phyloP scores from a whole-genome alignment of 2,797 vertebrate species.

The Sardinella longiceps region DNA sequence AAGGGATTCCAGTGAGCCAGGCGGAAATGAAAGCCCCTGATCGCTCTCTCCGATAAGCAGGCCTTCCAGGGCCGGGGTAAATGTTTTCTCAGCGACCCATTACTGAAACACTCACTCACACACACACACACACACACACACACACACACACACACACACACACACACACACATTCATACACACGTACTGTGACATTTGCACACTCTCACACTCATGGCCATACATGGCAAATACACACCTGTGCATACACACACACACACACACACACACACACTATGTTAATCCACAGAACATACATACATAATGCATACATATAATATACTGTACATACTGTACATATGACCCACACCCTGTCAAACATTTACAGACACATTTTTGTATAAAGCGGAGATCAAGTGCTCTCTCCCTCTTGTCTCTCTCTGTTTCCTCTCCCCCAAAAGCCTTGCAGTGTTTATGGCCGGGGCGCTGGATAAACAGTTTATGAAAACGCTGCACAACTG shows the following conservation, averaged over 20 bases:
- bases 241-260: not conserved
- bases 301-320: not conserved
- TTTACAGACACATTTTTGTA: not conserved
- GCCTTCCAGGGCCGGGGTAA: conserved; percentile 52
- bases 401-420: not conserved
- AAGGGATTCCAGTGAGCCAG: conserved; percentile 38
- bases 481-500: conserved; percentile 47
- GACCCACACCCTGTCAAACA: not conserved
- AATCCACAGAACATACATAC: not conserved
- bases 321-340: not conserved
- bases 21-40: conserved; percentile 65
- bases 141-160: not conserved
- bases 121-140: conserved; percentile 6
- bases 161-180: not conserved
- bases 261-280: not conserved
- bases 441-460: conserved; percentile 57
- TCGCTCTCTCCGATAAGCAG: conserved; percentile 46
- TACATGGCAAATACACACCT: not conserved
- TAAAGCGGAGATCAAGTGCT: conserved; percentile 32
- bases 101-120: conserved; percentile 34
- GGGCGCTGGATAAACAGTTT: conserved; percentile 62
- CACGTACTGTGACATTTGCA: not conserved
- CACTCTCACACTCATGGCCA: not conserved
- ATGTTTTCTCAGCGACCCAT: conserved; percentile 61
- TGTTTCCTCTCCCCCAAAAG: not conserved